These are phyloP conservation scores for Monochamus alternatus DNA, from an alignment of 2,888 invertebrate species.

Conservation along the genomic window DNA sequence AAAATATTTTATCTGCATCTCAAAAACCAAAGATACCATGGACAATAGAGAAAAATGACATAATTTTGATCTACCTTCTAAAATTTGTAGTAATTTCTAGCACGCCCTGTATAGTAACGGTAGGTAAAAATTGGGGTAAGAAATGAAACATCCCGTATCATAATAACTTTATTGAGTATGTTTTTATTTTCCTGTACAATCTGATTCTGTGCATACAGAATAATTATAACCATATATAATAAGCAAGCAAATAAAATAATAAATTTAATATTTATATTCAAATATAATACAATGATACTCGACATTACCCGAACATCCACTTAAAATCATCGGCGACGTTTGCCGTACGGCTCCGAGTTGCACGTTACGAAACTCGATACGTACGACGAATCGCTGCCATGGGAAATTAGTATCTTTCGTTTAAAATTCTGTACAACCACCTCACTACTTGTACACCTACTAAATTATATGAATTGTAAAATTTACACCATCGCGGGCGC, in stretches of 20 bases:
- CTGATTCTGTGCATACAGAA: conserved; percentile 69
- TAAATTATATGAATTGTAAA: conserved; percentile 57
- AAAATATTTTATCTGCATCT: too few species aligned
- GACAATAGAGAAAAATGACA: too few species aligned
- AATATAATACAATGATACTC: conserved; percentile 68
- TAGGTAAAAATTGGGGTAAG: neutral
- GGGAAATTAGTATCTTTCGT: conserved; percentile 57
- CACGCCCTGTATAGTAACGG: too few species aligned
- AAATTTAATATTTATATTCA: conserved; percentile 67
- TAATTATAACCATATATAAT: conserved; percentile 64
- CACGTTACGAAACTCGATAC: conserved; percentile 27
- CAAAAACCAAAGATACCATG: too few species aligned
- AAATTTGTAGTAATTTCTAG: too few species aligned
- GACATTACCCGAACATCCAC: conserved; percentile 43
- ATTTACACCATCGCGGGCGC: conserved; percentile 32
- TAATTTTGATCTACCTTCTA: neutral
- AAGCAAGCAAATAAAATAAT: conserved; percentile 68
- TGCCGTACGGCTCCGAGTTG: conserved; percentile 21
- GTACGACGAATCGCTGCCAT: conserved; percentile 40
- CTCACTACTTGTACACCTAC: conserved; percentile 69
- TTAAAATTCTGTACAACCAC: conserved; percentile 70
- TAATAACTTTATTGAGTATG: conserved; percentile 70
- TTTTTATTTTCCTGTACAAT: conserved; percentile 69
- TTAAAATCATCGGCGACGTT: conserved; percentile 41
- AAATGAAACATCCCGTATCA: conserved; percentile 40